Percentiles rank a stretch among this genome's conserved stretches.
phyloP scores from a whole-genome alignment of 2,113 vertebrate genomes.

The Petroica traversi region DNA sequence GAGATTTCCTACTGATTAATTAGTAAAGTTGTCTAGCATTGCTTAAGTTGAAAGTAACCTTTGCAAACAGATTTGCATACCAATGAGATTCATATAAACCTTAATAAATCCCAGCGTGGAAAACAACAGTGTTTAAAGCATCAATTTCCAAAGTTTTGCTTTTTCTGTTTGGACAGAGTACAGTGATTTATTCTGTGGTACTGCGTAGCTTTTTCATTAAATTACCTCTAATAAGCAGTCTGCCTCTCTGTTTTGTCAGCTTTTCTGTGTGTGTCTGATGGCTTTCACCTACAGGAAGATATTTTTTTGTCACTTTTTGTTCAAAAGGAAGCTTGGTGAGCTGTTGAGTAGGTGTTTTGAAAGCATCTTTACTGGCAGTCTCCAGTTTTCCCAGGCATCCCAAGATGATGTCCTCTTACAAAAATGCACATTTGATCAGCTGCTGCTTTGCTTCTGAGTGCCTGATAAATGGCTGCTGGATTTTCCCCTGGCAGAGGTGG shows the following conservation, averaged over 20 bases:
- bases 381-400: background rate
- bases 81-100: background rate
- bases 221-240: slow-evolving; percentile 10
- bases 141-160: background rate
- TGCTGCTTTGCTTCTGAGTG: background rate
- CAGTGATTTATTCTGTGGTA: background rate
- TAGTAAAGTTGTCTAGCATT: background rate
- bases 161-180: background rate
- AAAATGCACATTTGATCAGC: background rate
- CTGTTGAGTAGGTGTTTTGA: background rate
- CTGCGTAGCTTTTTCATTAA: background rate
- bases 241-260: slow-evolving; percentile 4
- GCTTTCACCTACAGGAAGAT: background rate
- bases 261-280: background rate
- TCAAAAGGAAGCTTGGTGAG: background rate
- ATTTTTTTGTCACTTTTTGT: background rate
- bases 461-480: background rate
- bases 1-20: background rate
- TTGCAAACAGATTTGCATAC: background rate
- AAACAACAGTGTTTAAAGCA: background rate
- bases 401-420: background rate
- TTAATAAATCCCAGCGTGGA: background rate
- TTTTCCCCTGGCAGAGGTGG: background rate
- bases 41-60: background rate
- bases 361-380: background rate